Evolutionary conservation across 2,797 vertebrate species (phyloP).

Genomic region (Malurus splendens): DNA sequence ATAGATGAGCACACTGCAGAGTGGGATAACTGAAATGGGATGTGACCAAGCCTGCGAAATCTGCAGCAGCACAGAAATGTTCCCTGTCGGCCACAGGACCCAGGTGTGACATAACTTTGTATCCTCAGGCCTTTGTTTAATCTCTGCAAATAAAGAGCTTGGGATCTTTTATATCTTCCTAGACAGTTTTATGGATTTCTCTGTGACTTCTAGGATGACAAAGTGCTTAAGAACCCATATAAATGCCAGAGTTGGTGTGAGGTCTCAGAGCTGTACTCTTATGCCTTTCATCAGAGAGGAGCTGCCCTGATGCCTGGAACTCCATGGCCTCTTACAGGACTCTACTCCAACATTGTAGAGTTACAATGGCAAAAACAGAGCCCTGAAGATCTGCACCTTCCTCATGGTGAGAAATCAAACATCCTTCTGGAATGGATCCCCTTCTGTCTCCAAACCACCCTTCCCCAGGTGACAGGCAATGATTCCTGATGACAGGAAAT

Average conservation of each 20-base stretch:
- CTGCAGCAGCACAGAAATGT: background rate
- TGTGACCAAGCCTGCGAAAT: background rate
- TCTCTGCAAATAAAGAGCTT: background rate
- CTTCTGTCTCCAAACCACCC: background rate
- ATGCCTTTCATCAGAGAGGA: background rate
- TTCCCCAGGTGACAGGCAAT: background rate
- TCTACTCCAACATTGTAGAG: rapidly evolving
- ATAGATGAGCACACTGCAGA: background rate
- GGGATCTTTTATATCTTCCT: background rate
- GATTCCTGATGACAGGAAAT: background rate
- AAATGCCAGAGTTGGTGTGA: background rate
- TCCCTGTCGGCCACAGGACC: background rate
- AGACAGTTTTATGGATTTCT: background rate
- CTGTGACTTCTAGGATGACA: background rate
- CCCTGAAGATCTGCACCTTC: background rate
- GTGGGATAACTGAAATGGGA: background rate
- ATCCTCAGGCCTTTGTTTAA: background rate
- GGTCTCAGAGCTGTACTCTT: background rate
- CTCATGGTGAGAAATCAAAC: background rate
- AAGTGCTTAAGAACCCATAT: background rate
- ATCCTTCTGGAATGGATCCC: background rate
- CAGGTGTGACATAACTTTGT: background rate
- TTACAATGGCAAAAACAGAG: background rate
- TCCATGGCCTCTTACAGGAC: background rate
- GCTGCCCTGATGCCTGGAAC: background rate